phyloP scores from a whole-genome alignment of 1,140 invertebrate species.

The Megathymus violae region DNA sequence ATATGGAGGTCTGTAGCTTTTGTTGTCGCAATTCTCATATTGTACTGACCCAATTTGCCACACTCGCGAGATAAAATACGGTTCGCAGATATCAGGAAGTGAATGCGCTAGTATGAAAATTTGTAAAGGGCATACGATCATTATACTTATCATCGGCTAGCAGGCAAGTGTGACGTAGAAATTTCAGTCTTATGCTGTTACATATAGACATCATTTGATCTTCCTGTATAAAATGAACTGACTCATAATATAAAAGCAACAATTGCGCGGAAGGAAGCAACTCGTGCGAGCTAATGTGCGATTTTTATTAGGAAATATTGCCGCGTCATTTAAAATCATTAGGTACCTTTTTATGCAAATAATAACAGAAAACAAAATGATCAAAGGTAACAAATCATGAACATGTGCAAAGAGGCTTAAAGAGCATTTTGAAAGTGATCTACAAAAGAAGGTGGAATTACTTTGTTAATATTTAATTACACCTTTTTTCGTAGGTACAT shows the following conservation, averaged over 20 bases:
- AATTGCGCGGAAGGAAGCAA: constrained; percentile 44
- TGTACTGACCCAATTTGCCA: constrained; percentile 65
- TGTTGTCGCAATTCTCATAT: constrained; percentile 44
- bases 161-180: background rate
- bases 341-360: too few species aligned
- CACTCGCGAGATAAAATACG: constrained; percentile 60
- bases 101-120: constrained; percentile 52
- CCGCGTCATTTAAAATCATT: constrained; percentile 6
- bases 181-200: background rate
- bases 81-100: constrained; percentile 57
- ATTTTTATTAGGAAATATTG: constrained; percentile 19
- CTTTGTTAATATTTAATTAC: too few species aligned
- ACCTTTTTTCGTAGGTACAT: background rate
- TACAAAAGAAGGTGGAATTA: too few species aligned
- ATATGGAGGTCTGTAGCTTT: constrained; percentile 40
- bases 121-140: constrained; percentile 26
- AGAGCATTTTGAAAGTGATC: too few species aligned
- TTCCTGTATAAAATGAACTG: constrained; percentile 16
- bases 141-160: background rate
- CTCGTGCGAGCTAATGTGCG: too few species aligned
- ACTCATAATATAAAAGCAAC: constrained; percentile 16
- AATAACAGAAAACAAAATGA: background rate
- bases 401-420: too few species aligned
- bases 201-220: background rate
- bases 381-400: constrained; percentile 7